These are phyloP conservation scores for Phyllotis vaccarum DNA, from an alignment of 2,797 vertebrate species.

Conservation along the genomic window DNA sequence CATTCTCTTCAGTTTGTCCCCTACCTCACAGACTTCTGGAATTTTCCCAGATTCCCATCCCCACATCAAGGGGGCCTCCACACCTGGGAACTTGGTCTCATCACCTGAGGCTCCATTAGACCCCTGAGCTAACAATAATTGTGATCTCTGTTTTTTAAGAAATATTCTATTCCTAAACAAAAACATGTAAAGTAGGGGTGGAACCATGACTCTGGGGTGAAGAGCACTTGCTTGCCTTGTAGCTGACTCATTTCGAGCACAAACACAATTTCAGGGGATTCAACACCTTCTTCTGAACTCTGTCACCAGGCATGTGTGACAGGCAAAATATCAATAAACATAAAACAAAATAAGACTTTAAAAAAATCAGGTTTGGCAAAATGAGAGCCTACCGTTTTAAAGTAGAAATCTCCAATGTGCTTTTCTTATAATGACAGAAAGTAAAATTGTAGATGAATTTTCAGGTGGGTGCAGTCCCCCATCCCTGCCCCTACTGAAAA, in stretches of 20 bases:
- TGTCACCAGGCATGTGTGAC: background rate
- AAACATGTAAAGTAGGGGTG: background rate
- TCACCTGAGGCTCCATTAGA: background rate
- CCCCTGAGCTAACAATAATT: background rate
- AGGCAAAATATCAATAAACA: background rate
- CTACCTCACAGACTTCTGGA: background rate
- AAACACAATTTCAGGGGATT: background rate
- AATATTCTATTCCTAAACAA: background rate
- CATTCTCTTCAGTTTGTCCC: background rate
- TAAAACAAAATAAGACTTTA: background rate
- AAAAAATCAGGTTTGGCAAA: background rate
- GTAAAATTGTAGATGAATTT: background rate
- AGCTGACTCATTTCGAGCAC: background rate
- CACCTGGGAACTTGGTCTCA: background rate
- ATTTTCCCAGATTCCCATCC: too few species aligned
- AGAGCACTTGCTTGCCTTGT: background rate
- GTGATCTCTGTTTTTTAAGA: background rate
- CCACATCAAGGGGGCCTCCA: background rate
- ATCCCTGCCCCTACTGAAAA: background rate
- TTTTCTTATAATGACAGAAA: background rate
- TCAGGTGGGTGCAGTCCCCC: rapidly evolving
- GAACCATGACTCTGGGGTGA: too few species aligned
- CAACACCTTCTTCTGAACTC: background rate
- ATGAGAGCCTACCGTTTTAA: background rate
- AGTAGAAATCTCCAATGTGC: background rate